Conservation (phyloP, 2,888 invertebrate genomes). For the Pediacus dermestoides region DNA sequence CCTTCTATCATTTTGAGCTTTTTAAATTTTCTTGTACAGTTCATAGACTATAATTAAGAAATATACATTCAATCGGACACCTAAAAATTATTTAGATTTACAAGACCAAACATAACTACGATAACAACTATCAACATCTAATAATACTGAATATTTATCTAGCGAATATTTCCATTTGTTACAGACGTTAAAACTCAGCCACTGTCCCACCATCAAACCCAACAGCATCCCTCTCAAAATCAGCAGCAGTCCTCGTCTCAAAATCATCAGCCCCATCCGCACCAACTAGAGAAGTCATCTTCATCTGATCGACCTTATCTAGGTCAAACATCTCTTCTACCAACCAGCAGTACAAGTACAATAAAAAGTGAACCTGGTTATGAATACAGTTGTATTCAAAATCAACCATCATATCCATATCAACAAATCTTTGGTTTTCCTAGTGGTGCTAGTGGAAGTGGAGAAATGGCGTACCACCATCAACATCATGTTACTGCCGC, state of each 20-base stretch:
- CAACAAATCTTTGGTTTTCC: conserved; percentile 57
- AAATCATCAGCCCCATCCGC: conserved; percentile 21
- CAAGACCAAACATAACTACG: no score
- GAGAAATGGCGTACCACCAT: conserved; percentile 73
- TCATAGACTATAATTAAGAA: no score
- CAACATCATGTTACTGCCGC: conserved; percentile 83
- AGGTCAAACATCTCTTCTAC: conserved; percentile 57
- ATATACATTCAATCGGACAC: no score
- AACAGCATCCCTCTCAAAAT: conserved; percentile 22
- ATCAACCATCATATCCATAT: conserved; percentile 48
- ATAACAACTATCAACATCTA: no score
- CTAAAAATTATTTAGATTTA: no score
- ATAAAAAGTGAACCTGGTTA: conserved; percentile 51
- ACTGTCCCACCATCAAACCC: conserved; percentile 25
- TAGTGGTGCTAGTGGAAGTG: conserved; percentile 42
- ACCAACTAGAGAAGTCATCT: conserved; percentile 32
- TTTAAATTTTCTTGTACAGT: no score
- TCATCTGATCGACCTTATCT: conserved; percentile 50
- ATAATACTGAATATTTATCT: no score
- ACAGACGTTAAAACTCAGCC: conserved; percentile 41
- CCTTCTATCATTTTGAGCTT: no score
- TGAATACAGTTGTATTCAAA: conserved; percentile 49
- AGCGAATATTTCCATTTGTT: conserved; percentile 11
- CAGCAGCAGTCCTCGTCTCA: conserved; percentile 15
- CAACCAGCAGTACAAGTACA: conserved; percentile 46